Evolutionary conservation across 2,888 invertebrate genomes (phyloP).

Genomic region (Dryobota labecula): DNA sequence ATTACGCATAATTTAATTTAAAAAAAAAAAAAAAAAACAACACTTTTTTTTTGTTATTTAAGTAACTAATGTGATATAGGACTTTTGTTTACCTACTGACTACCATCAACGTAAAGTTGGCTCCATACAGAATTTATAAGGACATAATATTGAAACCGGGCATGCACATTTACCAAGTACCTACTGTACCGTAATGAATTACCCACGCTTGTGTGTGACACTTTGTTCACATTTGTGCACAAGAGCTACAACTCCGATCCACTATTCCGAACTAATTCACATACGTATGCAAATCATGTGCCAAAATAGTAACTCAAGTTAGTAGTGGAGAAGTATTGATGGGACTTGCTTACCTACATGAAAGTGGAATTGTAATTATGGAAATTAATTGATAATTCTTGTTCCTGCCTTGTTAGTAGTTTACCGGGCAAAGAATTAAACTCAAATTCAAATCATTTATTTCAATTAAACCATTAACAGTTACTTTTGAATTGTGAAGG

Average conservation of each 20-base stretch:
- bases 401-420: background rate
- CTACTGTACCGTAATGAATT: conserved; percentile 53
- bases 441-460: too few relatives aligned
- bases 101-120: conserved; percentile 5
- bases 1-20: too few relatives aligned
- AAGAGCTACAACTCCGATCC: conserved; percentile 27
- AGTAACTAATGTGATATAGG: too few relatives aligned
- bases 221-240: conserved; percentile 35
- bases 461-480: too few relatives aligned
- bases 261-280: conserved; percentile 36
- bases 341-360: conserved; percentile 9
- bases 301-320: conserved; percentile 28
- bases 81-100: background rate
- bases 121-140: conserved; percentile 15
- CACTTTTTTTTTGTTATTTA: too few relatives aligned
- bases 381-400: background rate
- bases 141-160: conserved; percentile 39
- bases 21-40: too few relatives aligned
- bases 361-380: conserved; percentile 3
- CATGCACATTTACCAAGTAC: conserved; percentile 35
- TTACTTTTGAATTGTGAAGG: too few relatives aligned
- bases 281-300: conserved; percentile 41
- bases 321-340: conserved; percentile 11
- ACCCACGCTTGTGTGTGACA: conserved; percentile 44
- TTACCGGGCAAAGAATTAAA: background rate